These are phyloP conservation scores for Perognathus longimembris DNA, from an alignment of 2,113 vertebrate species.

Conservation along the genomic window DNA sequence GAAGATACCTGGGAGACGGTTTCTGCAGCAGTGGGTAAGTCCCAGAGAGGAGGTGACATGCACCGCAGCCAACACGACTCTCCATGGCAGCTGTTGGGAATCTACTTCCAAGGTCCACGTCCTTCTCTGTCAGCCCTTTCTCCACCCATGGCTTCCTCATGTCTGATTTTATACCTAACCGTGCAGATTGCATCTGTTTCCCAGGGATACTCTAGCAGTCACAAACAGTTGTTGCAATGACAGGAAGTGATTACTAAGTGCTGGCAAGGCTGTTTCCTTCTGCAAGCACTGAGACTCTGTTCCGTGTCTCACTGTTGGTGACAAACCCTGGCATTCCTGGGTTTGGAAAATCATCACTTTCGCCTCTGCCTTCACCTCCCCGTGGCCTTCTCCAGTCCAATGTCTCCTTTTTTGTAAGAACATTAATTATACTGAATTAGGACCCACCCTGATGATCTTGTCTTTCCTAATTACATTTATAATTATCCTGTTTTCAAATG, in stretches of 20 bases:
- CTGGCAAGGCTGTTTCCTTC: not conserved
- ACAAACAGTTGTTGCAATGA: not conserved
- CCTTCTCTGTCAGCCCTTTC: too few species aligned
- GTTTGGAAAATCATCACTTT: not conserved
- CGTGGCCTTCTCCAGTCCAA: not conserved
- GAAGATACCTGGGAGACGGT: not conserved
- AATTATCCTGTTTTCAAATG: not conserved
- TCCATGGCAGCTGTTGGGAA: not conserved
- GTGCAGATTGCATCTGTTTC: fast-evolving
- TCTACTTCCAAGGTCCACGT: not conserved
- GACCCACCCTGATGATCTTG: not conserved
- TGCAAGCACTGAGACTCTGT: too few species aligned
- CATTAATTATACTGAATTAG: not conserved
- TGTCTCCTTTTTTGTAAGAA: not conserved
- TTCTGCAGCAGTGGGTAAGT: too few species aligned
- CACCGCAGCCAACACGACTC: not conserved
- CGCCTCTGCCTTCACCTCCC: not conserved
- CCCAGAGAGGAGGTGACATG: fast-evolving
- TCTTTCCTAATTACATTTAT: not conserved
- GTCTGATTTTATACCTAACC: not conserved
- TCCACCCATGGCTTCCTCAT: not conserved
- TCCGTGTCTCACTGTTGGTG: not conserved
- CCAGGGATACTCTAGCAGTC: not conserved
- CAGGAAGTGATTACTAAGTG: not conserved
- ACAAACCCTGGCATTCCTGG: too few species aligned